Percentiles rank a stretch among this genome's conserved stretches.
Conservation (phyloP, 2,113 vertebrate genomes). For the Amphilophus citrinellus region DNA sequence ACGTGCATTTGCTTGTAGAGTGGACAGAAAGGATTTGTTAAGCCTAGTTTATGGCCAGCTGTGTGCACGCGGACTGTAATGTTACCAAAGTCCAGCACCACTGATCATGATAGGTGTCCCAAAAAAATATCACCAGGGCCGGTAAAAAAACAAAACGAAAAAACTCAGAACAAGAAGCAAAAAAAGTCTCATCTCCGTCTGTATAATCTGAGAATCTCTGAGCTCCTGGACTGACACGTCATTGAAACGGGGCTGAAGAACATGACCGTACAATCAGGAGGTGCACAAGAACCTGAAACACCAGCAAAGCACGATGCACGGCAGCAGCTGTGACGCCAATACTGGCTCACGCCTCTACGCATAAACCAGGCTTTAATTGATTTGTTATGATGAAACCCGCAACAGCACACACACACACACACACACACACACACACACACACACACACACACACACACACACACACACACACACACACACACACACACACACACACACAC, state of each 20-base stretch:
- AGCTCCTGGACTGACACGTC: neutral
- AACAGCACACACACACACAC: neutral
- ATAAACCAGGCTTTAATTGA: neutral
- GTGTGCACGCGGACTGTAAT: too few species aligned
- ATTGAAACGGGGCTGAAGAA: neutral
- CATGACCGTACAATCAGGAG: neutral
- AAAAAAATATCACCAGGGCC: too few species aligned
- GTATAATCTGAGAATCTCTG: neutral
- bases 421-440: neutral
- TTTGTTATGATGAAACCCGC: neutral
- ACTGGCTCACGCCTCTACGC: neutral
- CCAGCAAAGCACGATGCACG: neutral
- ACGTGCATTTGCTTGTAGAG: neutral
- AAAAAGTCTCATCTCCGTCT: neutral
- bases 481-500: neutral
- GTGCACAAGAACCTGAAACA: neutral
- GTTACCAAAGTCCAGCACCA: too few species aligned
- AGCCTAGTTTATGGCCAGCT: neutral
- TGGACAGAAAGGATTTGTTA: neutral
- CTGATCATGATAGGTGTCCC: too few species aligned
- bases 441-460: too few species aligned
- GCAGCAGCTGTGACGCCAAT: neutral
- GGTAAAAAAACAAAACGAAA: too few species aligned
- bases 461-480: too few species aligned
- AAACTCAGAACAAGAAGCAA: neutral